Percentiles rank a stretch among this genome's conserved stretches.
Conservation (phyloP, 2,888 invertebrate species). For the Agrotis puta region DNA sequence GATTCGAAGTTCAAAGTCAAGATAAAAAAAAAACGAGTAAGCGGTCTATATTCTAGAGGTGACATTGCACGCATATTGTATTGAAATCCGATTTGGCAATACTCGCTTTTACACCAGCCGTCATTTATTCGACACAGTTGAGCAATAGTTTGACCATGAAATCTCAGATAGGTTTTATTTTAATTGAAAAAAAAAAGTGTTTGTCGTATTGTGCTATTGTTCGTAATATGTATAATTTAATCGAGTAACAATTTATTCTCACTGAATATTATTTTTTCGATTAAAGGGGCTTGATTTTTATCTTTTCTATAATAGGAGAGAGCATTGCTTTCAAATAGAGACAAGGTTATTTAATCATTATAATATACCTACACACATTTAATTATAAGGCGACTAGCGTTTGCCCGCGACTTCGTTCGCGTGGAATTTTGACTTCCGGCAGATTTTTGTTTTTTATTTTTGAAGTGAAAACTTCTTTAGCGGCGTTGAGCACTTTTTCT, state of each 20-base stretch:
- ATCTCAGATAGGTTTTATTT: slow-evolving; percentile 3
- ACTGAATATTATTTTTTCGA: too few relatives aligned
- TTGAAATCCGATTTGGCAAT: slow-evolving; percentile 45
- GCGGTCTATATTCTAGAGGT: background rate
- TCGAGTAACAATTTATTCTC: too few relatives aligned
- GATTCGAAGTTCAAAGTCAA: slow-evolving; percentile 35
- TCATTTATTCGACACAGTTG: slow-evolving; percentile 24
- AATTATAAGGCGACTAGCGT: too few relatives aligned
- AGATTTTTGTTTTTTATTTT: too few relatives aligned
- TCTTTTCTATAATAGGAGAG: background rate
- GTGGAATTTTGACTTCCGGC: too few relatives aligned
- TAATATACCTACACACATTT: too few relatives aligned
- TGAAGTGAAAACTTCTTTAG: too few relatives aligned
- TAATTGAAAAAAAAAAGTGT: slow-evolving; percentile 15
- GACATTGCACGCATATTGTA: slow-evolving; percentile 36
- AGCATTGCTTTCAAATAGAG: background rate
- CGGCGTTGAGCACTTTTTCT: too few relatives aligned
- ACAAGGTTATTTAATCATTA: background rate
- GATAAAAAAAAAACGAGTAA: slow-evolving; percentile 11
- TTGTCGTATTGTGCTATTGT: slow-evolving; percentile 5
- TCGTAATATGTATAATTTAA: background rate
- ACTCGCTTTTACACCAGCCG: slow-evolving; percentile 6
- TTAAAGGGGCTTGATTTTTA: background rate
- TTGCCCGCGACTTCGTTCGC: too few relatives aligned
- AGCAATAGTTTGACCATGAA: slow-evolving; percentile 42